Conservation (phyloP, 2,888 invertebrate genomes). For the Drosophila affinis region DNA sequence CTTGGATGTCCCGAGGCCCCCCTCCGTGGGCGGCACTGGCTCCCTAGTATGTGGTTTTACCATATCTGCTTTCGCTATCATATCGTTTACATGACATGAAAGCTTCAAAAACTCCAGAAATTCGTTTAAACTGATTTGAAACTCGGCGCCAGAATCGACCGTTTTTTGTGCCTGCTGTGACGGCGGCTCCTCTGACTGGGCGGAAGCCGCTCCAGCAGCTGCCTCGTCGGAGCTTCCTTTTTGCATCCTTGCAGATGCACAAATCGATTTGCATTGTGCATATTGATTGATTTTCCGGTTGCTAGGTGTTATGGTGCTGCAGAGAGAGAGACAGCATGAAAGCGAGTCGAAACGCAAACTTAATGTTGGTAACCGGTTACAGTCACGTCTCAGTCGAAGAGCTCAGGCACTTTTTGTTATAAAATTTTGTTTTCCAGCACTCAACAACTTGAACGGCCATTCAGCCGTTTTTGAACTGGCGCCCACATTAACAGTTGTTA, state of each 20-base stretch:
- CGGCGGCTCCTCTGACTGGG: conserved; percentile 26
- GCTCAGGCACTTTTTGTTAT: too few relatives aligned
- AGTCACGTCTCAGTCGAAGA: too few relatives aligned
- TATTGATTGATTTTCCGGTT: conserved; percentile 28
- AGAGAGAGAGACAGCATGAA: too few relatives aligned
- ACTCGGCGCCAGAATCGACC: conserved; percentile 52
- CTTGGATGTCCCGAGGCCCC: conserved; percentile 34
- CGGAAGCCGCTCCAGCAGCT: conserved; percentile 25
- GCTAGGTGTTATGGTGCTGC: conserved; percentile 1
- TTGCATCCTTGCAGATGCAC: conserved; percentile 53
- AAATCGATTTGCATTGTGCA: conserved; percentile 44
- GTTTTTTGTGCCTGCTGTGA: conserved; percentile 21
- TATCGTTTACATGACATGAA: conserved; percentile 83
- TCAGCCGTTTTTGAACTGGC: too few relatives aligned
- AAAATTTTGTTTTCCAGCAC: too few relatives aligned
- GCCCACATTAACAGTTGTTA: too few relatives aligned
- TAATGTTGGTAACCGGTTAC: too few relatives aligned
- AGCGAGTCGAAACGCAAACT: too few relatives aligned
- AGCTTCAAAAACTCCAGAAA: conserved; percentile 84
- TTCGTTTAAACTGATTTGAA: conserved; percentile 81
- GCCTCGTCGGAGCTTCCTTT: conserved; percentile 57
- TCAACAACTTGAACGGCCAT: too few relatives aligned
- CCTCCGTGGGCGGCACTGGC: conserved; percentile 60
- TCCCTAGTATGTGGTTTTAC: conserved; percentile 64
- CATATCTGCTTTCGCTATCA: conserved; percentile 75